Percentiles rank a stretch among this genome's conserved stretches.
Evolutionary conservation across 2,113 vertebrate species (phyloP).

Genomic region (Lipophrys pholis): DNA sequence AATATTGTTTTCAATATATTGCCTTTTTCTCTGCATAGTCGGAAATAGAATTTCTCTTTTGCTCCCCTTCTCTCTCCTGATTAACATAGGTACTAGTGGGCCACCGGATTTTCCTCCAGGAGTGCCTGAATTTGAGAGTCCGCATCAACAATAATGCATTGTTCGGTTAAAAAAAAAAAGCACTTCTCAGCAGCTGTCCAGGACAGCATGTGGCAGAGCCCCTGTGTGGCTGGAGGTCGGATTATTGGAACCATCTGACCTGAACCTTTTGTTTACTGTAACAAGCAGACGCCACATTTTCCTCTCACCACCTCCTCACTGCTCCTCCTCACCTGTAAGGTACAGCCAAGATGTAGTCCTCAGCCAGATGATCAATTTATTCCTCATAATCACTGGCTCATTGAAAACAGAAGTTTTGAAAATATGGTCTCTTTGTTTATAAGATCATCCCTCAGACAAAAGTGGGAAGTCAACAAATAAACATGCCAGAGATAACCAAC

Average conservation of each 20-base stretch:
- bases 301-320: constrained; percentile 23
- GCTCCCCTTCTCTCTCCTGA: neutral
- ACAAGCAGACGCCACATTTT: constrained; percentile 47
- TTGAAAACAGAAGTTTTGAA: too few relatives aligned
- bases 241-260: constrained; percentile 71
- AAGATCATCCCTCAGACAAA: too few relatives aligned
- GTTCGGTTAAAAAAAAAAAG: constrained; percentile 29
- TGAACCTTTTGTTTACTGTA: constrained; percentile 50
- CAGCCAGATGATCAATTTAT: constrained; percentile 3
- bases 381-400: too few relatives aligned
- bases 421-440: too few relatives aligned
- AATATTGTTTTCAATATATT: constrained; percentile 8
- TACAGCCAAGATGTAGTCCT: constrained; percentile 4
- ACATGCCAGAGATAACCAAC: too few relatives aligned
- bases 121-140: constrained; percentile 35
- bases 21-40: constrained; percentile 12
- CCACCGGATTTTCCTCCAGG: constrained; percentile 5
- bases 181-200: constrained; percentile 42
- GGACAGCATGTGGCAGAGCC: constrained; percentile 63
- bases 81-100: neutral
- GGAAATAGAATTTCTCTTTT: constrained; percentile 5
- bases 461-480: too few relatives aligned
- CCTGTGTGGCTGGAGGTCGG: constrained; percentile 48
- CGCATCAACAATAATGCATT: constrained; percentile 36
- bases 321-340: constrained; percentile 32